Evolutionary conservation across 1,140 invertebrate genomes (phyloP), one percentile per base, ranked within the genome.

Genomic region (Goniozus legneri): DNA sequence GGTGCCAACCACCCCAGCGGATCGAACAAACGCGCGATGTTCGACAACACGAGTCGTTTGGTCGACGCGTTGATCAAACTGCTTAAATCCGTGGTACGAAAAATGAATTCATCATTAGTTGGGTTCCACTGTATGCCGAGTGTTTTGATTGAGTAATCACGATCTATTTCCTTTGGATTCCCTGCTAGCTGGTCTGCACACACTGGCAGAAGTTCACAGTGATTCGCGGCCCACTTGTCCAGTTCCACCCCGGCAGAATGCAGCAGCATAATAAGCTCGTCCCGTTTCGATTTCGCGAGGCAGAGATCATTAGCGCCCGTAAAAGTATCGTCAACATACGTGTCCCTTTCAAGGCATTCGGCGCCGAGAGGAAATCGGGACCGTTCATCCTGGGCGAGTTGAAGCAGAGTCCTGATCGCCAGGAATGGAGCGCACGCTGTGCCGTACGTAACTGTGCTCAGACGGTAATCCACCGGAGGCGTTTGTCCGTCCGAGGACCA

Each of bases 311-410:
- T 18, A n/a, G 8, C 27, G 7, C 19, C 24, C 12, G 0, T 31
- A 21, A 47, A 14, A 6, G 14, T 16, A 2, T 50, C 47, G 8
- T 47, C 44, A 0, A 55, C 52, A 2, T 54, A 50, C 0, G 13
- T 38, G 12, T 8, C 13, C 20, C 14, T 7, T 7, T 39, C 21
- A 1, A 51, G 19, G 3, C 31, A 30, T 2, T 16, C 3, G 2
- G 32, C 21, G 0, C 32, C 35, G 3, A 38, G 19, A 0, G 45
- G 36, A 10, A 47, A 44, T 0, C 8, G 20, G 0, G 8, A 10
- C 1, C 37, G n/a, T 20, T 47, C 39, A 10, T 40, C 44, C 0
- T 13, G 3, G 2, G 27, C 44, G 2, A 52, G 13, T 18, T 52
- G 50, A 0, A 10, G 8, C 1, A 50, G 15, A 1, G 32, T 27